A percentile compares a stretch with the other conserved stretches of the same genome.
Evolutionary conservation across 2,888 invertebrate species (phyloP).

Genomic region (Drosophila quasianomalipes): DNA sequence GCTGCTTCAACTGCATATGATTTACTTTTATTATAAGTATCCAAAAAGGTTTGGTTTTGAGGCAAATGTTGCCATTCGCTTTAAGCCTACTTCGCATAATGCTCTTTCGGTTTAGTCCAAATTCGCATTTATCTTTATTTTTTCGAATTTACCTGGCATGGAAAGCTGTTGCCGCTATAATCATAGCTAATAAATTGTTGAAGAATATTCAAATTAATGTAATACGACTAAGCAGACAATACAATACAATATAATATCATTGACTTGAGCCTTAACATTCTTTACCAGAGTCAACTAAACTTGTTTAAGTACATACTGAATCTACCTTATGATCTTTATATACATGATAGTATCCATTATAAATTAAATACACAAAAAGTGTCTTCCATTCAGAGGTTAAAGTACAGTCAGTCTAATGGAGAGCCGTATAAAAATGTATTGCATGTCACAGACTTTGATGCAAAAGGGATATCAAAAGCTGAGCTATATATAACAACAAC

Average conservation of each 20-base stretch:
- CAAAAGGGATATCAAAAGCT: slow-evolving; percentile 56
- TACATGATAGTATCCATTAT: not conserved
- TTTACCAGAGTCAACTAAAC: not conserved
- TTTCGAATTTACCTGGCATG: not conserved
- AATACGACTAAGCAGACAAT: not conserved
- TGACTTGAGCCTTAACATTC: not conserved
- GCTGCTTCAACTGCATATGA: slow-evolving; percentile 30
- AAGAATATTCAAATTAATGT: not conserved
- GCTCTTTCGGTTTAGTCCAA: not conserved
- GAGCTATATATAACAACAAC: slow-evolving; percentile 18
- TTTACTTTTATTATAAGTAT: slow-evolving; percentile 26
- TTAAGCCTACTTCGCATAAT: not conserved
- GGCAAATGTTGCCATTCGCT: not conserved
- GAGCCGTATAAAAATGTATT: slow-evolving; percentile 32
- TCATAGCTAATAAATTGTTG: not conserved
- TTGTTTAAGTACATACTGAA: not conserved
- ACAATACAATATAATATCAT: not conserved
- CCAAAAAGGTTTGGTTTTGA: not conserved
- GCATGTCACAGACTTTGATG: slow-evolving; percentile 61
- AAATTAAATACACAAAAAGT: not conserved
- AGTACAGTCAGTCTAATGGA: slow-evolving; percentile 25
- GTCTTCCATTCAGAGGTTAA: slow-evolving; percentile 3
- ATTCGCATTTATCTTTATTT: not conserved
- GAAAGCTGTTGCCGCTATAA: not conserved
- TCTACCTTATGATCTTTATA: not conserved